These are phyloP conservation scores for Agrilus planipennis DNA, from an alignment of 1,140 invertebrate species.

Conservation along the genomic window DNA sequence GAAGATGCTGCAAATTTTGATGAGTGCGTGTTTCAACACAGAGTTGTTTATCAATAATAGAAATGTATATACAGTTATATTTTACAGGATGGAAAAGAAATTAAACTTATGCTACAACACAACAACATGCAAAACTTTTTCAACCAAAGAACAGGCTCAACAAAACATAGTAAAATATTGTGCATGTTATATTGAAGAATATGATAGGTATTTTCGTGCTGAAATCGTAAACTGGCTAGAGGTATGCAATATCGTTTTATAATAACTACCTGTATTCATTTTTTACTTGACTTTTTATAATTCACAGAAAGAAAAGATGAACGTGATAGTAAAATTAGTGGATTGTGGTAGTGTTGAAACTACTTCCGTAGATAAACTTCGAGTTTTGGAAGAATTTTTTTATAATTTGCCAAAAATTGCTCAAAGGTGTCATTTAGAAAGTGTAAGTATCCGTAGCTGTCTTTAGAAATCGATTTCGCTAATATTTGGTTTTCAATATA, in stretches of 20 bases:
- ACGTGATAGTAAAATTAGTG: background rate
- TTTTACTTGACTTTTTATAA: background rate
- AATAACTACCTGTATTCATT: too few relatives aligned
- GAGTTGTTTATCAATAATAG: background rate
- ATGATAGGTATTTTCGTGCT: conserved; percentile 5
- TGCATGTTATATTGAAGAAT: background rate
- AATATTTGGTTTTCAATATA: too few relatives aligned
- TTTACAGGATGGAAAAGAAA: background rate
- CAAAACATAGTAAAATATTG: conserved; percentile 4
- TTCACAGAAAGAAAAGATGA: background rate
- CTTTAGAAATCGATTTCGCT: too few relatives aligned
- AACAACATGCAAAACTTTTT: background rate
- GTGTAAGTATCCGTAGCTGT: too few relatives aligned
- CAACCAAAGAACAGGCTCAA: conserved; percentile 6
- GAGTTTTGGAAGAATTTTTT: background rate
- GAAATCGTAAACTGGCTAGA: background rate
- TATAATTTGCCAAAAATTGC: background rate
- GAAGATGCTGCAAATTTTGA: conserved; percentile 4
- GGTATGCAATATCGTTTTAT: background rate
- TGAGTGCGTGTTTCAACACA: background rate
- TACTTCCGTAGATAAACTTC: background rate
- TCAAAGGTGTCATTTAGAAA: conserved; percentile 1
- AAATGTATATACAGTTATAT: background rate
- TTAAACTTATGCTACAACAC: background rate
- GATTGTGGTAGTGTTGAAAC: conserved; percentile 1